A percentile compares a stretch with the other conserved stretches of the same genome.
Conservation (phyloP, 2,113 vertebrate genomes). For the Tachysurus fulvidraco region DNA sequence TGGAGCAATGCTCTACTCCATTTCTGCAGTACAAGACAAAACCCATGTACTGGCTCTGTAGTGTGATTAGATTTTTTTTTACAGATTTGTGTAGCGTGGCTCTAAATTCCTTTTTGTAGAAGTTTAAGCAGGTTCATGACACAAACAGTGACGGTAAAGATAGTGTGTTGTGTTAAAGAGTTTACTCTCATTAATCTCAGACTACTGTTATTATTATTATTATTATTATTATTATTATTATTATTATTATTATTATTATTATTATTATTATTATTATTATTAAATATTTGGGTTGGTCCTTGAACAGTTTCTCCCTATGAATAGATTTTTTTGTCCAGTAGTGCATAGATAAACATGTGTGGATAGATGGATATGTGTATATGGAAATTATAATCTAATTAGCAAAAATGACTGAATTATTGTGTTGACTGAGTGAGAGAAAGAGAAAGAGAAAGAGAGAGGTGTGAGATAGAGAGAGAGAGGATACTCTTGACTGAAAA, state of each 20-base stretch:
- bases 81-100: not conserved
- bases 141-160: not conserved
- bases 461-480: not conserved
- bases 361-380: not conserved
- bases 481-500: constrained; percentile 41
- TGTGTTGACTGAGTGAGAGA: not conserved
- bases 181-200: not conserved
- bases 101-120: constrained; percentile 29
- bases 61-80: constrained; percentile 12
- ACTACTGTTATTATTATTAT: not conserved
- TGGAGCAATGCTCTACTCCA: constrained; percentile 16
- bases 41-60: constrained; percentile 5
- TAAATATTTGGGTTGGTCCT: not conserved
- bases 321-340: not conserved
- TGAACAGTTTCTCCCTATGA: not conserved
- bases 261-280: too few relatives aligned
- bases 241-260: too few relatives aligned
- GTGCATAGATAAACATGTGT: too few relatives aligned
- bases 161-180: not conserved
- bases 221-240: too few relatives aligned
- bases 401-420: constrained; percentile 17
- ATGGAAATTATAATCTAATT: constrained; percentile 21
- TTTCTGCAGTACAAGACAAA: constrained; percentile 34
- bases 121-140: constrained; percentile 26
- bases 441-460: constrained; percentile 27